Conservation (phyloP, 2,888 invertebrate species). For the Petrolisthes manimaculis region DNA sequence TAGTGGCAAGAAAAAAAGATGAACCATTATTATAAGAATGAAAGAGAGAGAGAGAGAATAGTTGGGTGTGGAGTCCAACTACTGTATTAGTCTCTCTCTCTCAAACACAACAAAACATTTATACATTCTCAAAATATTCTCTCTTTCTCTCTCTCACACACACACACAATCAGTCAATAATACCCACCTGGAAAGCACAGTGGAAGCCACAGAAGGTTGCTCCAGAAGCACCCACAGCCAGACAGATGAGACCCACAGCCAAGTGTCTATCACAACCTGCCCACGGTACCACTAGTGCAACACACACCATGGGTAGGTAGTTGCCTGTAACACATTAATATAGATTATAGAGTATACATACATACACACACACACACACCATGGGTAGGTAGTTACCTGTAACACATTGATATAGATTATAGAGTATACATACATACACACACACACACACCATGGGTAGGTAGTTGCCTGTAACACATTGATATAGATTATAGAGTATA, state of each 20-base stretch:
- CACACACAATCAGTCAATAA: not conserved
- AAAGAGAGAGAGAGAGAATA: not conserved
- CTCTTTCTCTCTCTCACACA: not conserved
- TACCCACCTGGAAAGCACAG: constrained; percentile 51
- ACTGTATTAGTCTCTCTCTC: no score
- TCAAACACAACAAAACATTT: no score
- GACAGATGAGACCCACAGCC: constrained; percentile 52
- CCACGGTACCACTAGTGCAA: constrained; percentile 52
- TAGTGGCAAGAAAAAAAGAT: not conserved
- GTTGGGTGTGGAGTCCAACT: not conserved
- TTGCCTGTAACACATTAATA: constrained; percentile 32
- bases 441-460: no score
- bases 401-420: no score
- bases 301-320: constrained; percentile 53
- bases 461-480: no score
- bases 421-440: no score
- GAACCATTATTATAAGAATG: not conserved
- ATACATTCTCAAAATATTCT: not conserved
- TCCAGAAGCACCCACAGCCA: constrained; percentile 52
- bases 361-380: no score
- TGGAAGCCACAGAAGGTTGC: constrained; percentile 43
- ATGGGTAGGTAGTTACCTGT: no score
- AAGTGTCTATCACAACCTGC: constrained; percentile 45
- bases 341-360: no score
- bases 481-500: no score